Evolutionary conservation across 1,140 invertebrate species (phyloP).

Genomic region (Heliothis subflexa): DNA sequence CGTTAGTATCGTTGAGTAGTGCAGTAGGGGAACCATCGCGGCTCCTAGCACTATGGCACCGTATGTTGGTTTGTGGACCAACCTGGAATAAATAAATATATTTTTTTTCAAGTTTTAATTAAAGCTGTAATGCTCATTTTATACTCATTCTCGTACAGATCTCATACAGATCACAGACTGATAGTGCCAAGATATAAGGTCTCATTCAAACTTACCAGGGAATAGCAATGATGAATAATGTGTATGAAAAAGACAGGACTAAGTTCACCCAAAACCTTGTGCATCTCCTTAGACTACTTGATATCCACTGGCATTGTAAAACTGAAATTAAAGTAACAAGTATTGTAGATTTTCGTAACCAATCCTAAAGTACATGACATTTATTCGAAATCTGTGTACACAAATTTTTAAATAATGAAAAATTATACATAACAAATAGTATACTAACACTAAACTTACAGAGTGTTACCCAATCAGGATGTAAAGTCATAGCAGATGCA

Average conservation of each 20-base stretch:
- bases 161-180: too few species aligned
- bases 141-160: too few species aligned
- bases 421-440: slow-evolving; percentile 13
- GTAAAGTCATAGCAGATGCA: slow-evolving; percentile 83
- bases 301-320: slow-evolving; percentile 77
- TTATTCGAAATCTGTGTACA: background rate
- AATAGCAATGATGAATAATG: slow-evolving; percentile 78
- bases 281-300: slow-evolving; percentile 71
- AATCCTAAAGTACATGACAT: too few species aligned
- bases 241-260: slow-evolving; percentile 79
- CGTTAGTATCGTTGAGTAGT: slow-evolving; percentile 73
- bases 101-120: too few species aligned
- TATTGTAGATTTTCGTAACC: too few species aligned
- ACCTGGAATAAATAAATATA: slow-evolving; percentile 60
- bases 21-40: slow-evolving; percentile 66
- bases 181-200: background rate
- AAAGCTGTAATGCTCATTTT: too few species aligned
- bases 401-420: background rate
- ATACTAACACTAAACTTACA: slow-evolving; percentile 65
- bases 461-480: slow-evolving; percentile 84
- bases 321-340: slow-evolving; percentile 64
- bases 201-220: slow-evolving; percentile 73
- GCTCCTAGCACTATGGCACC: slow-evolving; percentile 67
- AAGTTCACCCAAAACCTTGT: slow-evolving; percentile 80
- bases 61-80: slow-evolving; percentile 74